Evolutionary conservation across 2,797 vertebrate species (phyloP).

Genomic region (Calcarius lapponicus): DNA sequence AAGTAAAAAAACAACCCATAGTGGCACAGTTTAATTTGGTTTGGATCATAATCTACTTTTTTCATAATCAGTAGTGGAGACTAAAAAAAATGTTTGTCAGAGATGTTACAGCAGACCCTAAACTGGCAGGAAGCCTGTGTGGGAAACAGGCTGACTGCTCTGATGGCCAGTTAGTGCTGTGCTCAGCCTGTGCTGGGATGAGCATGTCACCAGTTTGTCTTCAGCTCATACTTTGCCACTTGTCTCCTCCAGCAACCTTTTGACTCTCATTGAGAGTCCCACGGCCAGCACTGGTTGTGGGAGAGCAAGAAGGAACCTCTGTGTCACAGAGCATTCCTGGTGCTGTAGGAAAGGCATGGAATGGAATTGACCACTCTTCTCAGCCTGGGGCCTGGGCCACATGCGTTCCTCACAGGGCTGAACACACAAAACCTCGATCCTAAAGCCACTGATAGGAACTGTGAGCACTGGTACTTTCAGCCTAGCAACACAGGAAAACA

Average conservation of each 20-base stretch:
- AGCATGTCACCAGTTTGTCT: fast-evolving
- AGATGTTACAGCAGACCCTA: background rate
- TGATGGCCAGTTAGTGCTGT: background rate
- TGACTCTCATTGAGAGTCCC: background rate
- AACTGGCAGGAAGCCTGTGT: background rate
- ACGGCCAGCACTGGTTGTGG: background rate
- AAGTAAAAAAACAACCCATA: background rate
- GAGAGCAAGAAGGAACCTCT: background rate
- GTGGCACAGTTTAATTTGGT: background rate
- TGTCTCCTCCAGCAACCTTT: background rate
- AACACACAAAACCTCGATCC: background rate
- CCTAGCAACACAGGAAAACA: background rate
- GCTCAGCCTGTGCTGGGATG: background rate
- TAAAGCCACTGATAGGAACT: background rate
- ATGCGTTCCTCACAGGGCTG: fast-evolving
- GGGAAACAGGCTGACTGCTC: background rate
- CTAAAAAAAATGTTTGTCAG: fast-evolving
- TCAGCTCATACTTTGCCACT: fast-evolving
- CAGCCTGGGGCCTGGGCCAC: fast-evolving
- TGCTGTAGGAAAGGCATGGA: background rate
- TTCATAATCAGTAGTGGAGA: background rate
- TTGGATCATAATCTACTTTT: background rate
- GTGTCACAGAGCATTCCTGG: fast-evolving
- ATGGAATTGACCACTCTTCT: fast-evolving
- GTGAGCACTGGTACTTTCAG: background rate